Conservation (phyloP, 2,113 vertebrate species). For the Loxodonta africana region DNA sequence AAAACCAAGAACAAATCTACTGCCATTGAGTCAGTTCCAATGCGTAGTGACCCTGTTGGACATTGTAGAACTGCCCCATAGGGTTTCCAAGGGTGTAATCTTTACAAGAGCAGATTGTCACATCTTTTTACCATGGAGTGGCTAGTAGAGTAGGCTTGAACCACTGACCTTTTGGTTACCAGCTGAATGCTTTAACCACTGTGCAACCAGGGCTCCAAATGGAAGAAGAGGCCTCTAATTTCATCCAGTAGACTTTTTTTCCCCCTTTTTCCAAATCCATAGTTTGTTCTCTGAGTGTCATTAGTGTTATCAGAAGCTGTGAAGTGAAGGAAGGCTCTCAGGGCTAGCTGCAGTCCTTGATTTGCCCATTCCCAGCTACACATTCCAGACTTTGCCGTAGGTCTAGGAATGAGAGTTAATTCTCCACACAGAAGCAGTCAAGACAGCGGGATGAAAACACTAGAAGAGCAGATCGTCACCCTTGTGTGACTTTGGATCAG, state of each 20-base stretch:
- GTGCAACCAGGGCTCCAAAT: no score
- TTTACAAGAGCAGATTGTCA: no score
- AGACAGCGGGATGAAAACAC: background rate
- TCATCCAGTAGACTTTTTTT: background rate
- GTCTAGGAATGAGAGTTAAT: background rate
- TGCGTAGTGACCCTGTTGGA: no score
- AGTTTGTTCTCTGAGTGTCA: background rate
- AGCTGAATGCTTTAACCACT: no score
- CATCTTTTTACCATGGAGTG: no score
- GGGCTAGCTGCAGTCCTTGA: background rate
- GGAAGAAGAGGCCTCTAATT: background rate
- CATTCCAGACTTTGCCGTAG: background rate
- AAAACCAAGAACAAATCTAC: no score
- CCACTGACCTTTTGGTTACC: no score
- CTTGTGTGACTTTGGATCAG: background rate
- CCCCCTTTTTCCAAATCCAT: background rate
- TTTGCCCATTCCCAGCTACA: background rate
- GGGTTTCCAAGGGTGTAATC: no score
- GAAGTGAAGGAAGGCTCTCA: background rate
- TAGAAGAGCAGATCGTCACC: background rate
- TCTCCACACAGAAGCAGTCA: background rate
- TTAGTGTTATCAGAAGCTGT: background rate
- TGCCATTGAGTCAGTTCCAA: no score
- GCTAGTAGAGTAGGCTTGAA: no score
- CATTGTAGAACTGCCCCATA: no score